Evolutionary conservation across 2,113 vertebrate genomes (phyloP).

Genomic region (Petromus typicus): DNA sequence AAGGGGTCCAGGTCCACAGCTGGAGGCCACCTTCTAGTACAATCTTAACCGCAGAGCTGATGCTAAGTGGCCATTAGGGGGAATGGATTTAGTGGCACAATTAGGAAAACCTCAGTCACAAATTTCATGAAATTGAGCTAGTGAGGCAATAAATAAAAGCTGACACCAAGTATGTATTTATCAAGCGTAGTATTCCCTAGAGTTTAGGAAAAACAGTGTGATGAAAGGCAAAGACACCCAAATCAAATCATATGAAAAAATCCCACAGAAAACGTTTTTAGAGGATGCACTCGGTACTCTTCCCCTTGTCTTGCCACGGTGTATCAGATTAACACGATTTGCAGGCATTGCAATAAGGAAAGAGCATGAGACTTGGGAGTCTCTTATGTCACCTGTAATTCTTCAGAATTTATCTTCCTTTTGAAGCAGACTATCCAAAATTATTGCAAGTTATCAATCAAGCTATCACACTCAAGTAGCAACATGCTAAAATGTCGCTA

Average conservation of each 20-base stretch:
- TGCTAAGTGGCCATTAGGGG: not conserved
- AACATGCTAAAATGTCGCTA: not conserved
- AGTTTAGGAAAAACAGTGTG: slow-evolving; percentile 16
- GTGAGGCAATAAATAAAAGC: not conserved
- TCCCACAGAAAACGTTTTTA: not conserved
- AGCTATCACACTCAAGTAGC: slow-evolving; percentile 32
- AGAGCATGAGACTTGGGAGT: not conserved
- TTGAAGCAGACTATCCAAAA: not conserved
- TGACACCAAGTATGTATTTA: not conserved
- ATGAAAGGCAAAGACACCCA: not conserved
- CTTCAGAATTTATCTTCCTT: not conserved
- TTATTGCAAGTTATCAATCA: not conserved
- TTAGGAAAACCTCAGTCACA: not conserved
- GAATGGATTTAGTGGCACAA: not conserved
- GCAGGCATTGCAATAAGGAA: not conserved
- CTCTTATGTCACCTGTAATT: not conserved
- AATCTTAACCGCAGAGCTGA: not conserved
- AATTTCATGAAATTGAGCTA: not conserved
- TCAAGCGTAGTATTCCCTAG: not conserved
- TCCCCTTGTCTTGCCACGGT: not conserved
- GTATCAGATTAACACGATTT: not conserved
- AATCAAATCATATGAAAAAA: not conserved
- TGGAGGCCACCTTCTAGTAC: not conserved
- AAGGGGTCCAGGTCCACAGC: not conserved
- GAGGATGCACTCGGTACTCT: not conserved